phyloP scores from a whole-genome alignment of 2,797 vertebrate genomes.

The Sebastolobus alascanus region DNA sequence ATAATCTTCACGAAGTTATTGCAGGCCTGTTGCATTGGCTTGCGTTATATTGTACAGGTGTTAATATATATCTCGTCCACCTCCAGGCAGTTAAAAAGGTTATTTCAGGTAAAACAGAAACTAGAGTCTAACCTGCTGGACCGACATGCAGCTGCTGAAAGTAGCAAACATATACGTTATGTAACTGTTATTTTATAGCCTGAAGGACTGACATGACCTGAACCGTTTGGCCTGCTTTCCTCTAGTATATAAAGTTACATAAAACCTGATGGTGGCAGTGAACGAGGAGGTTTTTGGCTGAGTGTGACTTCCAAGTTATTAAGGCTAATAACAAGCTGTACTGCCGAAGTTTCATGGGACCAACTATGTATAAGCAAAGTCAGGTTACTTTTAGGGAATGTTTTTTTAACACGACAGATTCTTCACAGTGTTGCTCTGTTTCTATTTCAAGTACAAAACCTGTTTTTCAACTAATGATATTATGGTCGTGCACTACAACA shows the following conservation, averaged over 20 bases:
- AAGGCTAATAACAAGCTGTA: constrained; percentile 34
- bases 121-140: neutral
- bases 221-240: constrained; percentile 46
- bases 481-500: neutral
- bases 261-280: constrained; percentile 51
- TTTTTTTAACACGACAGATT: neutral
- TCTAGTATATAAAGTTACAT: constrained; percentile 56
- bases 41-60: neutral
- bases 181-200: constrained; percentile 52
- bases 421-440: neutral
- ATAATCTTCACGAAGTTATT: neutral
- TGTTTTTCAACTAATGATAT: neutral
- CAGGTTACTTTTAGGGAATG: constrained; percentile 3
- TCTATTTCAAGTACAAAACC: neutral
- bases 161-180: constrained; percentile 40
- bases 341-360: constrained; percentile 37
- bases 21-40: neutral
- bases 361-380: neutral
- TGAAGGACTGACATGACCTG: constrained; percentile 21
- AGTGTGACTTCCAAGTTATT: constrained; percentile 34
- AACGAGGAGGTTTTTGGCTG: constrained; percentile 45
- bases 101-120: constrained; percentile 1
- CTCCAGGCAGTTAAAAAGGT: neutral
- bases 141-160: constrained; percentile 7
- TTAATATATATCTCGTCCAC: neutral